Conservation (phyloP, 2,888 invertebrate genomes). For the Microctonus hyperodae region DNA sequence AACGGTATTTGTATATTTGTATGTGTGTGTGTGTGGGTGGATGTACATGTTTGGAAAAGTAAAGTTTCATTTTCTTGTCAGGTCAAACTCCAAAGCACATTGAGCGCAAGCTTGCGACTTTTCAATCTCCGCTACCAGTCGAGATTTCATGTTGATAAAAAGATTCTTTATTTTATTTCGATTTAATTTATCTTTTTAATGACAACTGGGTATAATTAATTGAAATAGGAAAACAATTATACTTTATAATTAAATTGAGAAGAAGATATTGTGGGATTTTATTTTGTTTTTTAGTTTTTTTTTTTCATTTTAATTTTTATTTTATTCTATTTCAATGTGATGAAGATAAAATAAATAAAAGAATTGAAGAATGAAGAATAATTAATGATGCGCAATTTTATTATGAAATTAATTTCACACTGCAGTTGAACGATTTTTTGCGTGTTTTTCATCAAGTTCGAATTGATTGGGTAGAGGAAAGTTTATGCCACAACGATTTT, state of each 20-base stretch:
- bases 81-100: conserved; percentile 6
- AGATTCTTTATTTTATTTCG: neutral
- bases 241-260: neutral
- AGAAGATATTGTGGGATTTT: neutral
- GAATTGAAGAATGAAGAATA: neutral
- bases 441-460: neutral
- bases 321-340: neutral
- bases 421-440: neutral
- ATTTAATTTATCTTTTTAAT: neutral
- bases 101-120: neutral
- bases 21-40: neutral
- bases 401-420: neutral
- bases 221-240: neutral
- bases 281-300: neutral
- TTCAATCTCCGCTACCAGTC: neutral
- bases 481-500: too few species aligned
- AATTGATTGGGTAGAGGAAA: too few species aligned
- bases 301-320: neutral
- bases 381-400: neutral
- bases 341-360: too few species aligned
- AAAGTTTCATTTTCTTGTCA: neutral
- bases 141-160: neutral
- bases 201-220: neutral
- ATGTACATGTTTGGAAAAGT: neutral
- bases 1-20: neutral